Evolutionary conservation across 2,797 vertebrate genomes (phyloP).

Genomic region (Hylomyscus alleni): DNA sequence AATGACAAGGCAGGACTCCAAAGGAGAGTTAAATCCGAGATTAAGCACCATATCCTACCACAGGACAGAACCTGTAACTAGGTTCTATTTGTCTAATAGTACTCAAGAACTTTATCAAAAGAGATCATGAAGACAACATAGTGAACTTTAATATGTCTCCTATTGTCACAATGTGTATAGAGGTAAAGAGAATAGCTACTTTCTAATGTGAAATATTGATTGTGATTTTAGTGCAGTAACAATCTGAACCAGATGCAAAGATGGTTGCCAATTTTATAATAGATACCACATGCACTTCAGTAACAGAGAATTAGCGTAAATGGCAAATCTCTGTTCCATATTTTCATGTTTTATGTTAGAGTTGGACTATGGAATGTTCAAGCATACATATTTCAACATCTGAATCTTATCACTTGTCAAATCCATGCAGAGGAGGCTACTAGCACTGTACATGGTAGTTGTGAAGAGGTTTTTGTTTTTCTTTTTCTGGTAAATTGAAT

Average conservation of each 20-base stretch:
- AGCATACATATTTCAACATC: not conserved
- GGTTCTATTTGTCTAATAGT: not conserved
- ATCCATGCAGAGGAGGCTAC: not conserved
- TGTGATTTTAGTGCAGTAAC: constrained; percentile 2
- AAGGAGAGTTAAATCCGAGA: not conserved
- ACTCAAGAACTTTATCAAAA: not conserved
- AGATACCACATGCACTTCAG: not conserved
- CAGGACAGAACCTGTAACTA: not conserved
- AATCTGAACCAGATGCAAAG: not conserved
- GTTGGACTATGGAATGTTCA: not conserved
- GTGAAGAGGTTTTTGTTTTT: not conserved
- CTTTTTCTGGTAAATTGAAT: not conserved
- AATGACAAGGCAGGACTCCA: not conserved
- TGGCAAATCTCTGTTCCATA: not conserved
- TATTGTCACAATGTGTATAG: not conserved
- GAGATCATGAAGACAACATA: not conserved
- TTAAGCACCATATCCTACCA: not conserved
- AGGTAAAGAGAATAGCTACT: not conserved
- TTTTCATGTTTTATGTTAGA: not conserved
- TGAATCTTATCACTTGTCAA: not conserved
- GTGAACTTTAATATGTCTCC: not conserved
- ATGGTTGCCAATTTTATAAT: not conserved
- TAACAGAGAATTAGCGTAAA: not conserved
- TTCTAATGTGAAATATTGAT: not conserved
- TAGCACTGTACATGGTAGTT: not conserved